Conservation (phyloP, 2,888 invertebrate genomes). For the Chrysolina haemoptera region DNA sequence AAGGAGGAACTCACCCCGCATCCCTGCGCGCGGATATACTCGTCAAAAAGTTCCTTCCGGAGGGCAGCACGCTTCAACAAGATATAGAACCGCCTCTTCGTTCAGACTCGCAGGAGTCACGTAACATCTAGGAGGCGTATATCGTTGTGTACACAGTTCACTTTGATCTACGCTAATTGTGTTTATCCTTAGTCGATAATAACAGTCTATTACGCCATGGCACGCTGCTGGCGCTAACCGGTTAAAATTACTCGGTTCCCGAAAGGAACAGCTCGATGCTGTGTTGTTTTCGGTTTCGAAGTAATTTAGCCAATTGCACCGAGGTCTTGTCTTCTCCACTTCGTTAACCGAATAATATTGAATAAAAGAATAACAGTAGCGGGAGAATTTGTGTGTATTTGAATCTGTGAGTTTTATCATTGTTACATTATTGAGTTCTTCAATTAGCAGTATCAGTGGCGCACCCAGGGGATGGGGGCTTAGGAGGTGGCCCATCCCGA, state of each 20-base stretch:
- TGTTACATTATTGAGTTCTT: too few species aligned
- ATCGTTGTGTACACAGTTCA: conserved; percentile 60
- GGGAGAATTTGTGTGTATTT: too few species aligned
- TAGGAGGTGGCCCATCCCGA: too few species aligned
- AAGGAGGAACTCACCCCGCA: neutral
- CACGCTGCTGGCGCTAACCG: conserved; percentile 44
- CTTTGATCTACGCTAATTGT: conserved; percentile 62
- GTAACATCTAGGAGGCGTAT: conserved; percentile 64
- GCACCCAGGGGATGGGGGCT: too few species aligned
- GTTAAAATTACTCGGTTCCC: conserved; percentile 41
- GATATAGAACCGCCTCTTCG: conserved; percentile 3
- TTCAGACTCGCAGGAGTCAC: conserved; percentile 62
- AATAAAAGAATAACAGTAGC: too few species aligned
- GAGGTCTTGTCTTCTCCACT: too few species aligned
- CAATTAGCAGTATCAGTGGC: too few species aligned
- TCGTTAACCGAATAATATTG: too few species aligned
- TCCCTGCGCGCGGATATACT: conserved; percentile 28
- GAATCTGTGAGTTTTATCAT: too few species aligned
- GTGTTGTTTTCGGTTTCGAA: conserved; percentile 22
- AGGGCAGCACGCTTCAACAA: conserved; percentile 24
- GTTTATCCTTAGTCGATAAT: conserved; percentile 60
- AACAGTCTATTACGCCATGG: conserved; percentile 43
- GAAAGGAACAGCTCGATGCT: conserved; percentile 27
- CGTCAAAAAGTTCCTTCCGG: conserved; percentile 42
- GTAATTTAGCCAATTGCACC: neutral